Evolutionary conservation across 2,888 invertebrate genomes (phyloP), one percentile per base, ranked within the genome.

Genomic region (Xestia sexstrigata): DNA sequence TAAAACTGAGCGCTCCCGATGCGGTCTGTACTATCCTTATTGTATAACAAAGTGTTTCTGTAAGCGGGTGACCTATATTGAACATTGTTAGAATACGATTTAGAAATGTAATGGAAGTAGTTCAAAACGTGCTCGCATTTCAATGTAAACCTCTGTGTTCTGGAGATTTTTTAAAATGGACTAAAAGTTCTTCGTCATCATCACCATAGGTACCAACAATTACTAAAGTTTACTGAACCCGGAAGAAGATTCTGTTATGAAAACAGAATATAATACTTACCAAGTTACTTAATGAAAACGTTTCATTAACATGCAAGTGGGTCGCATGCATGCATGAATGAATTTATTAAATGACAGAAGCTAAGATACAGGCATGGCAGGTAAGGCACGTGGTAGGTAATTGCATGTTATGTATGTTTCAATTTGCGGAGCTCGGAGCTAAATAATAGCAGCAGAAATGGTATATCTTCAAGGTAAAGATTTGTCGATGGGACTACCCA

Each of bases 21-120:
- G 76, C 70, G 82, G 77, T 76, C 20, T 15, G 47, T 35, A 49
- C 47, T 35, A 49, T 26, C 42, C 62, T 70, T 77, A 77, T 77
- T 49, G 70, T 77, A 47, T 60, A 76, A 77, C 67, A 62, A 81
- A 81, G 70, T 70, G 80, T 9, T 75, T 60, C 76, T 81, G 45
- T 35, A 47, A 62, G 62, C 63, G n/a, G 9, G 35, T 70, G 76
- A 80, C 70, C 82, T 76, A 70, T 45, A 70, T 80, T 70, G 30
- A 45, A 69, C 63, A 76, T 47, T 60, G 55, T 55, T 58, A 55
- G 45, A 17, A 63, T 47, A 47, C 58, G 63, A 71, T 65, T 58
- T 78, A 63, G 26, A 70, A 35, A 68, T 47, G 55, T 35, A 62
- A 77, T 78, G 2, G 20, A 23, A 62, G 8, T 26, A 20, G 15